These are phyloP conservation scores for Lasius fuliginosus DNA, from an alignment of 2,888 invertebrate genomes.

Conservation along the genomic window DNA sequence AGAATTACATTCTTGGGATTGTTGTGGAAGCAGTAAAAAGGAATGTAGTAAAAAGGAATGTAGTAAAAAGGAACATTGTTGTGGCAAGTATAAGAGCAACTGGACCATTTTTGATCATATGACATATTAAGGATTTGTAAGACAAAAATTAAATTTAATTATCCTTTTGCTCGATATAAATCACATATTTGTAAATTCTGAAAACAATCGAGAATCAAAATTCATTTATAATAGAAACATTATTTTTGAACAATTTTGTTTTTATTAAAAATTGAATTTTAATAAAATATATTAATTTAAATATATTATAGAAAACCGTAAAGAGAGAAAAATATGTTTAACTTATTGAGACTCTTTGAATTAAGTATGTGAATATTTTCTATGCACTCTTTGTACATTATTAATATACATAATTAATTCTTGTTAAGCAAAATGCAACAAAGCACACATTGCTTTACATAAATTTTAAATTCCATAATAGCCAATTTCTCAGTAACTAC, in stretches of 20 bases:
- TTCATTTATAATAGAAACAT: neutral
- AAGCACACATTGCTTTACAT: neutral
- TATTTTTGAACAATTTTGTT: neutral
- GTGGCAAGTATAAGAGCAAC: neutral
- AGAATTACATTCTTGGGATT: neutral
- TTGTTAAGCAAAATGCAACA: conserved; percentile 1
- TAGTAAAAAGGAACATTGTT: neutral
- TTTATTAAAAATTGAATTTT: neutral
- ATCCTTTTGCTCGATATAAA: neutral
- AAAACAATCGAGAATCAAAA: conserved; percentile 14
- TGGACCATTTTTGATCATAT: neutral
- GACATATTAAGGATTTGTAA: neutral
- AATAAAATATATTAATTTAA: conserved; percentile 1
- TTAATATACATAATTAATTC: conserved; percentile 7
- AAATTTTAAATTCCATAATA: conserved; percentile 9
- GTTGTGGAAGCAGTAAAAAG: neutral
- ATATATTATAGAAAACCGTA: neutral
- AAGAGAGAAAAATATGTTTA: conserved; percentile 8
- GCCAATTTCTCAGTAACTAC: neutral
- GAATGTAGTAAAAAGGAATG: neutral
- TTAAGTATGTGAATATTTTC: neutral
- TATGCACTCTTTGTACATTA: neutral
- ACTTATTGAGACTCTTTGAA: conserved; percentile 7
- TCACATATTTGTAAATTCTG: neutral
- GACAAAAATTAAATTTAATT: neutral